Base-by-base conservation (phyloP, 2,888 invertebrate species). In the Drosophila lacicola region DNA sequence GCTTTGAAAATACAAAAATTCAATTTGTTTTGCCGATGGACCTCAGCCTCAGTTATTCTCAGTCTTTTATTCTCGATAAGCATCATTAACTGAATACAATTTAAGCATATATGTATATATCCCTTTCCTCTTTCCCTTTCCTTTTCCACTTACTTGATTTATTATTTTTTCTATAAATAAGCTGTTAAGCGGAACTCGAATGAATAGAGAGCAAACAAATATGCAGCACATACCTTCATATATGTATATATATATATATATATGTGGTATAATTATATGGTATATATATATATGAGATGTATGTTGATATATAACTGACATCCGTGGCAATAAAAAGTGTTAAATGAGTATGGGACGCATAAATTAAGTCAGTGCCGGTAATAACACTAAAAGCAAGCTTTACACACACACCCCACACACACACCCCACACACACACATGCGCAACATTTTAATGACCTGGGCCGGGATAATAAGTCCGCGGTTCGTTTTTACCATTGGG, bases 321-420 rank as follows among this genome's bases (percentile, higher is more conserved):
- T 67, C 60, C 51, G 74, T 65, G 49, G 70, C 50, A 68, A 70
- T 70, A 71, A 74, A 86, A 55, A 42, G 47, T 21, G 41, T 10
- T 41, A 41, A 51, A 42, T 36, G 49, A 68, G 63, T 62, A 46
- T 45, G 54, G 47, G 14, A 55, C 36, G 60, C 84, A 83, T 82
- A 82, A 87, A 87, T 82, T 74, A 78, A 63, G 62, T 56, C 74
- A 65, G 66, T 67, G 63, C 61, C 65, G 84, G 69, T 65, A 81
- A 72, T 74, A 82, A 71, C 47, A 63, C 74, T 78, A 74, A 80
- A 74, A 63, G 70, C 65, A 63, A 39, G 49, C 51, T 41, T 46
- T 9, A 54, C 14, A 44, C 47, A 71, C 72, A 66, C 60, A 33
- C 5, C 17, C 8, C 34, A 13, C 47, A 36, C 49, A 14, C 25